Conservation (phyloP, 2,797 vertebrate genomes). For the Philypnodon macrostomus region DNA sequence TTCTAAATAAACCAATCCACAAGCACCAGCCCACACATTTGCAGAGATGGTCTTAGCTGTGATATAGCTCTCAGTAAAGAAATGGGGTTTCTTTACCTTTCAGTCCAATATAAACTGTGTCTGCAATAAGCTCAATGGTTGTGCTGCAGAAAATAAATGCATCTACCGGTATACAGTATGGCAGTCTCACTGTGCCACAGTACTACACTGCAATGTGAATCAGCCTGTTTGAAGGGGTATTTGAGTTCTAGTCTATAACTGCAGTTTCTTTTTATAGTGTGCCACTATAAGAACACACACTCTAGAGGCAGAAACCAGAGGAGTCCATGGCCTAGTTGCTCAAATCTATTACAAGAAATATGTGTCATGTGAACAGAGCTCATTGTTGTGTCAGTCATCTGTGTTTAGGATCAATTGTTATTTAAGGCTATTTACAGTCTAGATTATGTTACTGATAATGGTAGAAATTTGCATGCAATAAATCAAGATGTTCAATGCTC, state of each 20-base stretch:
- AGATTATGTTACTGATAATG: background rate
- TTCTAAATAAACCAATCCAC: conserved; percentile 2
- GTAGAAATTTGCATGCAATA: too few species aligned
- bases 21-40: conserved; percentile 4
- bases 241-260: conserved; percentile 61
- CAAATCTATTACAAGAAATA: conserved; percentile 59
- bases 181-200: background rate
- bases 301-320: conserved; percentile 67
- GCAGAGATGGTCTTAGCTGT: background rate
- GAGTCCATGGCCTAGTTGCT: conserved; percentile 72
- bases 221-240: conserved; percentile 49
- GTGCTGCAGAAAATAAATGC: background rate
- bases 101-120: too few species aligned
- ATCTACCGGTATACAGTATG: background rate
- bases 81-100: background rate
- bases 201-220: conserved; percentile 27
- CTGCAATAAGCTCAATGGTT: background rate
- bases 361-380: conserved; percentile 13
- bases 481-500: too few species aligned
- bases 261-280: conserved; percentile 78
- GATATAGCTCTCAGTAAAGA: background rate
- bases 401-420: background rate
- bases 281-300: conserved; percentile 65
- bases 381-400: conserved; percentile 24
- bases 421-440: background rate